A percentile compares a stretch with the other conserved stretches of the same genome.
phyloP scores from a whole-genome alignment of 2,888 invertebrate genomes.

The Neoitamus cyanurus region DNA sequence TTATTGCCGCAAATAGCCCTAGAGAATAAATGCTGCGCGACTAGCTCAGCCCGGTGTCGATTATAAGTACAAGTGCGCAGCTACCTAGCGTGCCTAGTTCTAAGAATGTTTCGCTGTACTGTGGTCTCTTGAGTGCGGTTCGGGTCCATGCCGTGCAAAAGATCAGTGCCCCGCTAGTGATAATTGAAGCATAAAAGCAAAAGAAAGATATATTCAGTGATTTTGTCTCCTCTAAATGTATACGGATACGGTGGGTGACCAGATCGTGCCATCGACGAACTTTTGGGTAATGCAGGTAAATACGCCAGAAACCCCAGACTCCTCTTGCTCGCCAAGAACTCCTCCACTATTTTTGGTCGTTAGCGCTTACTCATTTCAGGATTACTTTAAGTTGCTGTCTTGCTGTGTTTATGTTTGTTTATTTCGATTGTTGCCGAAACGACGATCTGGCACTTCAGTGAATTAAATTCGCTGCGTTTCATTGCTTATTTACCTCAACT shows the following conservation, averaged over 20 bases:
- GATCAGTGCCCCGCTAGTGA: conserved; percentile 23
- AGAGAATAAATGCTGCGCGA: not conserved
- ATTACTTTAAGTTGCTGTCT: not conserved
- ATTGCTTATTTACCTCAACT: not conserved
- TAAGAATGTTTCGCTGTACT: conserved; percentile 35
- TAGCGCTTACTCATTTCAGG: too few species aligned
- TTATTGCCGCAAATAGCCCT: conserved; percentile 16
- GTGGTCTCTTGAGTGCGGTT: not conserved
- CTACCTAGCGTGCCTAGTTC: conserved; percentile 7
- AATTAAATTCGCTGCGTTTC: not conserved
- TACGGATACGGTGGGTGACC: conserved; percentile 68
- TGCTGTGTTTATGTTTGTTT: too few species aligned
- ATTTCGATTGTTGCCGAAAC: not conserved
- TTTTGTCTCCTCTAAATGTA: conserved; percentile 62
- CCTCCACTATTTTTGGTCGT: too few species aligned
- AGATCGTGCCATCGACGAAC: conserved; percentile 66
- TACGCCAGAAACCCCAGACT: not conserved
- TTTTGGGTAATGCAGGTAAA: conserved; percentile 68
- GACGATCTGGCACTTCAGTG: not conserved
- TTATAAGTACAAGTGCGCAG: conserved; percentile 4
- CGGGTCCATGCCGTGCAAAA: not conserved
- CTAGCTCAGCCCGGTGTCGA: not conserved
- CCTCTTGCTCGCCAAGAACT: not conserved
- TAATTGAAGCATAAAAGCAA: conserved; percentile 15
- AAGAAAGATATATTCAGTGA: conserved; percentile 35